These are phyloP conservation scores for Drosophila paranaensis DNA, from an alignment of 2,888 invertebrate genomes.

Conservation along the genomic window DNA sequence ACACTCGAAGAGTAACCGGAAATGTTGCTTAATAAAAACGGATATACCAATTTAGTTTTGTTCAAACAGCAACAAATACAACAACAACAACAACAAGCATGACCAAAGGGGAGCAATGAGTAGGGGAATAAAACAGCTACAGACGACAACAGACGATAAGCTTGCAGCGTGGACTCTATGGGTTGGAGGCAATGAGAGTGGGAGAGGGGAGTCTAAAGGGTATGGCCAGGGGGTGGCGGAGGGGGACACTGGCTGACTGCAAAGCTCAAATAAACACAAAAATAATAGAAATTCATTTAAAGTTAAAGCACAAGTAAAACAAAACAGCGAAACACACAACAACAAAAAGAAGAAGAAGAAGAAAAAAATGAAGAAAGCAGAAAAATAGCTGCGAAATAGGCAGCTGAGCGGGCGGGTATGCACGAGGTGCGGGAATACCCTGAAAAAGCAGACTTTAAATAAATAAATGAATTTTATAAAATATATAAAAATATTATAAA, in stretches of 20 bases:
- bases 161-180: slow-evolving; percentile 1
- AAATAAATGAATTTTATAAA: no score
- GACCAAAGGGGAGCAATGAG: slow-evolving; percentile 63
- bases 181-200: not conserved
- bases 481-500: no score
- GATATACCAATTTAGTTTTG: slow-evolving; percentile 81
- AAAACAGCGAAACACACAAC: slow-evolving; percentile 40
- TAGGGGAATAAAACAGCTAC: slow-evolving; percentile 64
- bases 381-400: slow-evolving; percentile 11
- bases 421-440: not conserved
- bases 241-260: slow-evolving; percentile 39
- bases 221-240: not conserved
- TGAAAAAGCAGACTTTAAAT: no score
- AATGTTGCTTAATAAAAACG: slow-evolving; percentile 80
- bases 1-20: slow-evolving; percentile 74
- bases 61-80: slow-evolving; percentile 58
- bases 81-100: slow-evolving; percentile 35
- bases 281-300: slow-evolving; percentile 80
- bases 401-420: not conserved
- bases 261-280: slow-evolving; percentile 79
- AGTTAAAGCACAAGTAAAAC: slow-evolving; percentile 73
- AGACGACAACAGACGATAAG: slow-evolving; percentile 49
- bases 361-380: not conserved
- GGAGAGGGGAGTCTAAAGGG: not conserved
- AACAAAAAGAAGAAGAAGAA: slow-evolving; percentile 10